These are phyloP conservation scores for Dermolepida albohirtum DNA, from an alignment of 2,888 invertebrate species.

Conservation along the genomic window DNA sequence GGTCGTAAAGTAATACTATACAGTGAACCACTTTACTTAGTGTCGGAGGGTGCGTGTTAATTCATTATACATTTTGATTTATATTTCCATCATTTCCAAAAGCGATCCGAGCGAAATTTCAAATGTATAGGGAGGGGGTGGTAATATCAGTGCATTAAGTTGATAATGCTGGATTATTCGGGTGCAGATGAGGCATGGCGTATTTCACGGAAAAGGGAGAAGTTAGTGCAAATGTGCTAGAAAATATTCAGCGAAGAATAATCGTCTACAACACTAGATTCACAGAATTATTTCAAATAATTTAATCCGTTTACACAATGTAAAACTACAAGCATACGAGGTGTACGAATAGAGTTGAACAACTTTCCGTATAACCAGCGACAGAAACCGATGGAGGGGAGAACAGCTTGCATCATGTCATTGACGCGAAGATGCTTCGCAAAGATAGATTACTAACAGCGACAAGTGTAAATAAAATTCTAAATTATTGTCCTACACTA, in stretches of 20 bases:
- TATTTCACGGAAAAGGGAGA: constrained; percentile 8
- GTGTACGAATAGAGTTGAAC: no score
- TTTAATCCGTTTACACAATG: no score
- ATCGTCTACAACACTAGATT: constrained; percentile 14
- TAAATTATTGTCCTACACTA: no score
- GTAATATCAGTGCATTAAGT: constrained; percentile 31
- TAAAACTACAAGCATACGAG: no score
- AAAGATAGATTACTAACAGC: no score
- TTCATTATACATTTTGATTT: constrained; percentile 39
- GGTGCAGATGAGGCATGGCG: constrained; percentile 34
- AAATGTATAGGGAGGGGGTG: constrained; percentile 22
- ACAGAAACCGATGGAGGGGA: no score
- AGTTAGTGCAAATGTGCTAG: constrained; percentile 21
- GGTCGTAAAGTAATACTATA: constrained; percentile 21
- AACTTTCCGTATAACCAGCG: no score
- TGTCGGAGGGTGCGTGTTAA: constrained; percentile 17
- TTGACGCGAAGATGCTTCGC: no score
- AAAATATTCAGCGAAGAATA: constrained; percentile 23
- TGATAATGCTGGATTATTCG: constrained; percentile 37
- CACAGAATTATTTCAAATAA: no score
- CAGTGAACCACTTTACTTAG: constrained; percentile 11
- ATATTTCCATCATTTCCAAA: constrained; percentile 38
- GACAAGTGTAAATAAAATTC: no score
- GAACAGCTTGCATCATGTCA: no score
- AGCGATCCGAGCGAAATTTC: constrained; percentile 32